Evolutionary conservation across 2,797 vertebrate species (phyloP).

Genomic region (Squalus acanthias): DNA sequence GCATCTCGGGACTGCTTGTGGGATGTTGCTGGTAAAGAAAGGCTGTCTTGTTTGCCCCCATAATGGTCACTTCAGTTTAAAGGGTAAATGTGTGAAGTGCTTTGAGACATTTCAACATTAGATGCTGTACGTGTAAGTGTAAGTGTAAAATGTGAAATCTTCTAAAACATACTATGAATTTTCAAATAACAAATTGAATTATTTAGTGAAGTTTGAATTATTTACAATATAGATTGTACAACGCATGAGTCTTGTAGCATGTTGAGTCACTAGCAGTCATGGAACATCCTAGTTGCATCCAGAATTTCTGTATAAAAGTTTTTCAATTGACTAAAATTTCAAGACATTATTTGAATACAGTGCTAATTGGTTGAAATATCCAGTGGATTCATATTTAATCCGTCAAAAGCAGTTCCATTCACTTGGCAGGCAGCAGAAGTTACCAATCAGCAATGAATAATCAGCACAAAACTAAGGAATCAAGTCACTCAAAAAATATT

Average conservation of each 20-base stretch:
- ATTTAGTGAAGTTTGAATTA: not conserved
- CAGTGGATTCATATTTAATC: not conserved
- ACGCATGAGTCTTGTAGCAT: no score
- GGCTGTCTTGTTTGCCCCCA: not conserved
- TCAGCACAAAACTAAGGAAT: not conserved
- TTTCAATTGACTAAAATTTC: not conserved
- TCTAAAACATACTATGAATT: not conserved
- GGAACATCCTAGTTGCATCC: not conserved
- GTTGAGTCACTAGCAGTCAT: not conserved
- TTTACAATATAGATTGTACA: not conserved
- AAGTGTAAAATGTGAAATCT: not conserved
- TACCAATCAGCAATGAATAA: not conserved
- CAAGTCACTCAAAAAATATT: not conserved
- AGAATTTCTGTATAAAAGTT: not conserved
- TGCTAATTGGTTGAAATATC: not conserved
- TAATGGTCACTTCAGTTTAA: not conserved
- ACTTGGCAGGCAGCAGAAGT: not conserved
- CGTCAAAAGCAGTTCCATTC: not conserved
- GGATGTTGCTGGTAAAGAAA: no score
- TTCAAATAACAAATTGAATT: not conserved
- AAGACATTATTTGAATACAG: not conserved
- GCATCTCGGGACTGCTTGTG: not conserved
- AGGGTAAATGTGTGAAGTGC: not conserved
- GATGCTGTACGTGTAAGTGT: not conserved
- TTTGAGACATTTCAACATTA: not conserved